These are phyloP conservation scores for Sebastolobus altivelis DNA, from an alignment of 2,797 vertebrate species.

Conservation along the genomic window DNA sequence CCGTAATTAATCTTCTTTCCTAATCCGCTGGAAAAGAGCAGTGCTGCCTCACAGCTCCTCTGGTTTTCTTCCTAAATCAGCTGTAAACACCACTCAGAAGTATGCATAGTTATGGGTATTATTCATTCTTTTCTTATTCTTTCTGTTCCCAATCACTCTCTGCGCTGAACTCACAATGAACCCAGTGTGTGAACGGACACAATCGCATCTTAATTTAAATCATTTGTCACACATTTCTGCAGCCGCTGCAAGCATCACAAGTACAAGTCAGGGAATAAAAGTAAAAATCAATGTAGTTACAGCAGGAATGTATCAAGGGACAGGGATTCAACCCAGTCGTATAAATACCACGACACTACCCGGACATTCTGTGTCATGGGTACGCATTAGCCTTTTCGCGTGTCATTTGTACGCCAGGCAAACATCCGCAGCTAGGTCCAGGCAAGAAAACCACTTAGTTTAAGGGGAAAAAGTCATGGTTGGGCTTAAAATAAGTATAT, in stretches of 20 bases:
- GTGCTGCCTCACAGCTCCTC: conserved; percentile 35
- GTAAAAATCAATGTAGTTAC: neutral
- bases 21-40: conserved; percentile 77
- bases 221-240: conserved; percentile 4
- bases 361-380: no score
- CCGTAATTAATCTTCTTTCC: conserved; percentile 75
- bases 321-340: neutral
- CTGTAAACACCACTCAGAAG: conserved; percentile 11
- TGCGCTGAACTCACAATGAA: conserved; percentile 17
- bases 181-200: neutral
- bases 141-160: neutral
- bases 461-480: no score
- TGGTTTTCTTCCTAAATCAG: conserved; percentile 35
- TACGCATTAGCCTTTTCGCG: no score
- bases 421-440: no score
- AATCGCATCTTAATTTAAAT: neutral
- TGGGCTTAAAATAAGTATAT: no score
- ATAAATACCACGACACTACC: no score
- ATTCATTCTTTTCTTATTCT: neutral
- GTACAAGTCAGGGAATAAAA: neutral
- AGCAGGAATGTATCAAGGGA: neutral
- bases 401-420: no score
- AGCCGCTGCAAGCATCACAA: neutral
- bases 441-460: no score
- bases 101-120: neutral